These are phyloP conservation scores for Heliornis fulica DNA, from an alignment of 2,113 vertebrate species.

Conservation along the genomic window DNA sequence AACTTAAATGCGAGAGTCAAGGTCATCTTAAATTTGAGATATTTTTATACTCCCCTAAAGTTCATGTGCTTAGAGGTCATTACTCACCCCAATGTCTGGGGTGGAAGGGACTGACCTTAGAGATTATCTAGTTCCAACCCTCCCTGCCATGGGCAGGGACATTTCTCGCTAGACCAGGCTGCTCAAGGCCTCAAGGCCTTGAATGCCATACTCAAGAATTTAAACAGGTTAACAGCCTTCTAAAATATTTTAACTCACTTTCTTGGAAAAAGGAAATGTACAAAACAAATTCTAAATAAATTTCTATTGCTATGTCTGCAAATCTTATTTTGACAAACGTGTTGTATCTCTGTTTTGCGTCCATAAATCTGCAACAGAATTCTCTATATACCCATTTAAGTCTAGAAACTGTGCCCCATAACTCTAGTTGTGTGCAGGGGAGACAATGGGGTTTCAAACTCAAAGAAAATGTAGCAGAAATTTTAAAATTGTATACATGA, in stretches of 20 bases:
- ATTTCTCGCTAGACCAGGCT: too few relatives aligned
- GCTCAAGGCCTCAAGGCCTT: too few relatives aligned
- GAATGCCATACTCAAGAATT: neutral
- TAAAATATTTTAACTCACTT: neutral
- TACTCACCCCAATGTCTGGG: neutral
- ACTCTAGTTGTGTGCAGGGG: neutral
- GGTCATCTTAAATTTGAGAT: neutral
- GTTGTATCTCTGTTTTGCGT: neutral
- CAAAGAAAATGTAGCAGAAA: neutral
- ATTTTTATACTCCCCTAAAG: neutral
- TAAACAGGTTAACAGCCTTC: neutral
- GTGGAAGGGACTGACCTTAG: too few relatives aligned
- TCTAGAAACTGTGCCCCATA: neutral
- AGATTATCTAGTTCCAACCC: too few relatives aligned
- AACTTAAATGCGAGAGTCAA: neutral
- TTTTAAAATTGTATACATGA: neutral
- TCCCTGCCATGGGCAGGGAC: too few relatives aligned
- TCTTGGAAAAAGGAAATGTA: neutral
- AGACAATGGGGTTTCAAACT: neutral
- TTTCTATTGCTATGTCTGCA: neutral
- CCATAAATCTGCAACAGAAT: neutral
- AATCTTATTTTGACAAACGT: neutral
- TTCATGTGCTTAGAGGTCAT: neutral
- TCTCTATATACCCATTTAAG: neutral
- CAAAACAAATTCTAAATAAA: neutral